Evolutionary conservation across 2,888 invertebrate species (phyloP).

Genomic region (Volucella zonaria): DNA sequence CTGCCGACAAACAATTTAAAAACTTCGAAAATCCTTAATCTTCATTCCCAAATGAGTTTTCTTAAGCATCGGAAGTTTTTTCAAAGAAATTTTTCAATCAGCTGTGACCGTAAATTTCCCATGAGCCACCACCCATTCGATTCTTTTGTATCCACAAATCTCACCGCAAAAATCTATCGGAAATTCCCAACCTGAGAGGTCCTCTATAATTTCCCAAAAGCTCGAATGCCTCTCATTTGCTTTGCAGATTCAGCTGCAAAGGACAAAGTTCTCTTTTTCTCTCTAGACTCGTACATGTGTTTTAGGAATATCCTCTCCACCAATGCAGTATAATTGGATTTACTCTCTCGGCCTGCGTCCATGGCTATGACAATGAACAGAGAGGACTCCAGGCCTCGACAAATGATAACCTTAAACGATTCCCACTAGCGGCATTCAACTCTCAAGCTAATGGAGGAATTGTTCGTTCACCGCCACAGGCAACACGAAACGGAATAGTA

Average conservation of each 20-base stretch:
- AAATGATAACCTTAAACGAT: conserved; percentile 32
- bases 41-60: too few species aligned
- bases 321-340: conserved; percentile 67
- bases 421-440: conserved; percentile 46
- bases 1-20: too few species aligned
- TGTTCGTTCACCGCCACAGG: conserved; percentile 12
- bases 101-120: background rate
- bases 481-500: too few species aligned
- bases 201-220: background rate
- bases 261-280: background rate
- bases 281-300: background rate
- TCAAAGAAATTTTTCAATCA: background rate
- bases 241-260: conserved; percentile 60
- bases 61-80: background rate
- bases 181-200: background rate
- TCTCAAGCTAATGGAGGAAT: conserved; percentile 39
- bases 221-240: conserved; percentile 1
- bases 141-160: conserved; percentile 12
- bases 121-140: conserved; percentile 47
- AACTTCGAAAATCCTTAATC: too few species aligned
- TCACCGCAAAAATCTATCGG: background rate
- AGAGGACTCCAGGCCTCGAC: conserved; percentile 20
- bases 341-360: conserved; percentile 55
- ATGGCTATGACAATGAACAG: conserved; percentile 66
- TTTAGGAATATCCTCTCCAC: conserved; percentile 22